phyloP scores from a whole-genome alignment of 2,797 vertebrate genomes.

The Gymnoscopelus braueri region DNA sequence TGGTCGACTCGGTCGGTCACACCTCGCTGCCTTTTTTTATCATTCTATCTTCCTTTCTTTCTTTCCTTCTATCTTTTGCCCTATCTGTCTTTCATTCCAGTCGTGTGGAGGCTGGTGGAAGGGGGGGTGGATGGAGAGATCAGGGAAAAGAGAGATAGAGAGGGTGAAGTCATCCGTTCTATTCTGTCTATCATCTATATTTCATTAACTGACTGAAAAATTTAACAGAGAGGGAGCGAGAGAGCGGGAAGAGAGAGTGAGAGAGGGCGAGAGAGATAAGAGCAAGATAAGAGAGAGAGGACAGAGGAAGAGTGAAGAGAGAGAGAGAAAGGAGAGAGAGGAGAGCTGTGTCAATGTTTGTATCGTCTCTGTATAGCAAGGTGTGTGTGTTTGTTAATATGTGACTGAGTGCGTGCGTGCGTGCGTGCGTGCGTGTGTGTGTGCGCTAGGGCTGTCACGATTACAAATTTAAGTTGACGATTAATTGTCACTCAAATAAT shows the following conservation, averaged over 20 bases:
- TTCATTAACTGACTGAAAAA: conserved; percentile 57
- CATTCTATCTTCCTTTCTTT: background rate
- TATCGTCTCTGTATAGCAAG: no score
- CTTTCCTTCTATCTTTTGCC: conserved; percentile 1
- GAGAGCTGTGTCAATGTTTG: no score
- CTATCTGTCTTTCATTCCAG: background rate
- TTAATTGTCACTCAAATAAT: no score
- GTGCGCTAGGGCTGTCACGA: no score
- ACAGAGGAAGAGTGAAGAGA: background rate
- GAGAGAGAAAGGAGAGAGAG: background rate
- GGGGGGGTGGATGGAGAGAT: conserved; percentile 22
- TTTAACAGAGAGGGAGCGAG: conserved; percentile 35
- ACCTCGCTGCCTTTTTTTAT: background rate
- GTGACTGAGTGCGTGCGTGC: no score
- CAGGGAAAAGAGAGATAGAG: conserved; percentile 43
- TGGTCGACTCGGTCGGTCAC: conserved; percentile 35
- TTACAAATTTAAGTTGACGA: no score
- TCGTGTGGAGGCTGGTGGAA: conserved; percentile 21
- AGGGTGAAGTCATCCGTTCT: conserved; percentile 37
- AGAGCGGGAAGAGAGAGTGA: background rate
- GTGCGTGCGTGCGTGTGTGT: no score
- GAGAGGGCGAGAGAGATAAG: background rate
- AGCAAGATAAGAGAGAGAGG: conserved; percentile 1
- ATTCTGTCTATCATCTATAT: conserved; percentile 51
- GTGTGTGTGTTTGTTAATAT: background rate